Conservation (phyloP, 92 coral and sea anemone genomes). For the Heliopora coerulea region DNA sequence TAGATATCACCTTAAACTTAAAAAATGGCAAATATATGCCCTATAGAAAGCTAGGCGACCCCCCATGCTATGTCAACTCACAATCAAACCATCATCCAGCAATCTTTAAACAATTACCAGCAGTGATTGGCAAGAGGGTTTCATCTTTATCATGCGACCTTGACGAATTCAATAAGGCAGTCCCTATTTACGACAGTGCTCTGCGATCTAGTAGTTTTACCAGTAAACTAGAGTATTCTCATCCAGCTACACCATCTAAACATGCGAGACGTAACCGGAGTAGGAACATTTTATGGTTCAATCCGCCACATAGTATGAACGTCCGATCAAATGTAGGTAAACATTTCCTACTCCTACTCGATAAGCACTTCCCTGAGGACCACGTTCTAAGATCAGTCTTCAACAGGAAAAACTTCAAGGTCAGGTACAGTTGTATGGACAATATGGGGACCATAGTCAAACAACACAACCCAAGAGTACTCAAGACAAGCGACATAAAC, state of each 20-base stretch:
- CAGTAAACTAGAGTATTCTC: no score
- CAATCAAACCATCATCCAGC: conserved; percentile 33
- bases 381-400: conserved; percentile 36
- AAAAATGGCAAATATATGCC: conserved; percentile 34
- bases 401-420: conserved; percentile 26
- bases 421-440: conserved; percentile 19
- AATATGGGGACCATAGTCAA: conserved; percentile 34
- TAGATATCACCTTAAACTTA: conserved; percentile 45
- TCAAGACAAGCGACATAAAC: conserved; percentile 1
- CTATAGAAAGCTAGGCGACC: conserved; percentile 41
- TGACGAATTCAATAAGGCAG: background rate
- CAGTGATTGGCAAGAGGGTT: conserved; percentile 19
- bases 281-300: background rate
- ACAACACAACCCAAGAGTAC: conserved; percentile 22
- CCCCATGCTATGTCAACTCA: conserved; percentile 31
- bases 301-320: conserved; percentile 27
- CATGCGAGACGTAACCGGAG: background rate
- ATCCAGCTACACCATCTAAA: background rate
- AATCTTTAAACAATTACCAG: conserved; percentile 31
- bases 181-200: background rate
- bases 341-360: conserved; percentile 17
- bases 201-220: background rate
- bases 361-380: conserved; percentile 19
- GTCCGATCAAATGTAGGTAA: conserved; percentile 25
- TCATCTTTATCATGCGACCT: conserved; percentile 38